Percentiles rank a stretch among this genome's conserved stretches.
These are phyloP conservation scores for Syngnathus scovelli DNA, from an alignment of 2,113 vertebrate species.

Conservation along the genomic window DNA sequence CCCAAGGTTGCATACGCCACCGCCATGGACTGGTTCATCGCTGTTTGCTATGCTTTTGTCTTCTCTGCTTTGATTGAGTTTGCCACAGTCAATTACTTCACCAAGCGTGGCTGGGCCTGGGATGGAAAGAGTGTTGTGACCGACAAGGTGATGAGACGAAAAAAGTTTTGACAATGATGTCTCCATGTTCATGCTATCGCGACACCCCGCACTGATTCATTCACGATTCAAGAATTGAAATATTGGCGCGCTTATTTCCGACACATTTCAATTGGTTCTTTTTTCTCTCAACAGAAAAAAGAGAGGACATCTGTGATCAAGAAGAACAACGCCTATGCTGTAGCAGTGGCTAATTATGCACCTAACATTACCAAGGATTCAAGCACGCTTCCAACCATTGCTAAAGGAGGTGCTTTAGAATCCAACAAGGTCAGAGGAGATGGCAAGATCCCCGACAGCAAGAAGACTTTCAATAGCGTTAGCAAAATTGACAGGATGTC, in stretches of 20 bases:
- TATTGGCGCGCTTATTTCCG: no score
- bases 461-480: constrained; percentile 99
- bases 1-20: constrained; percentile 98
- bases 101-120: constrained; percentile 98
- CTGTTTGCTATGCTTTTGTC: constrained; percentile 96
- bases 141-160: constrained; percentile 84
- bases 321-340: constrained; percentile 97
- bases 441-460: constrained; percentile 83
- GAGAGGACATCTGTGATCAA: constrained; percentile 89
- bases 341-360: constrained; percentile 95
- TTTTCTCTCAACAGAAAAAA: constrained; percentile 82
- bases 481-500: constrained; percentile 99
- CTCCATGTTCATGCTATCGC: no score
- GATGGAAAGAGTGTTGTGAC: constrained; percentile 95
- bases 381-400: constrained; percentile 86
- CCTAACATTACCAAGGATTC: constrained; percentile 95
- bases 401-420: constrained; percentile 84
- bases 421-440: constrained; percentile 82
- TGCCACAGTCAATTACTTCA: constrained; percentile 99
- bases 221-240: no score
- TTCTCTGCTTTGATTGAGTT: constrained; percentile 98
- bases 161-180: constrained; percentile 19
- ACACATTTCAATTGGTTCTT: neutral
- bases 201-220: no score
- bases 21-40: constrained; percentile 99